Conservation (phyloP, 2,888 invertebrate genomes). For the Coleophora deauratella region DNA sequence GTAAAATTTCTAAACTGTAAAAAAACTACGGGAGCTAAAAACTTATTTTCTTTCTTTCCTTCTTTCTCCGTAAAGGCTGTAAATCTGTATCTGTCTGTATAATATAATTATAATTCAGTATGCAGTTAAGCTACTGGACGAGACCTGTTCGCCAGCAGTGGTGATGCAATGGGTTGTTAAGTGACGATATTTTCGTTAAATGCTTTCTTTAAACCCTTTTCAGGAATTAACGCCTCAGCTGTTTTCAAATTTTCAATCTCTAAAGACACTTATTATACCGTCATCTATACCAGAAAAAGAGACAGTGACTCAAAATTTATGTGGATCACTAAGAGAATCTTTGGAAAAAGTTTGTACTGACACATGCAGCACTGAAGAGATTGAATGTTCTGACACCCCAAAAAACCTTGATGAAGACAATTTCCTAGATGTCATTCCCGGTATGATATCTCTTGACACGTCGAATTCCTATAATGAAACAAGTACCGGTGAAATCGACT, state of each 20-base stretch:
- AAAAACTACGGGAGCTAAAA: too few relatives aligned
- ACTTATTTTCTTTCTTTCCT: too few relatives aligned
- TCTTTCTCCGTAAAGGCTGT: too few relatives aligned
- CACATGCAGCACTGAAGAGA: constrained; percentile 32
- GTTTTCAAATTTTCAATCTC: constrained; percentile 45
- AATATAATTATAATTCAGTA: too few relatives aligned
- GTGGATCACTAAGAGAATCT: constrained; percentile 35
- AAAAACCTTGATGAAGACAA: constrained; percentile 29
- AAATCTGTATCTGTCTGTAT: too few relatives aligned
- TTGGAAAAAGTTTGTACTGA: constrained; percentile 47
- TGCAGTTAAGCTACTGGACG: too few relatives aligned
- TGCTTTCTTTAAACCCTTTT: constrained; percentile 21
- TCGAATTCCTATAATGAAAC: background rate
- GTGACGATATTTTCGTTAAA: background rate
- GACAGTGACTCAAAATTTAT: constrained; percentile 32
- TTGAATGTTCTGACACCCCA: constrained; percentile 43
- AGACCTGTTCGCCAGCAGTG: too few relatives aligned
- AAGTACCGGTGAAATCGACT: background rate
- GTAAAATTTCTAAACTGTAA: too few relatives aligned
- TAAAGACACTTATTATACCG: constrained; percentile 47
- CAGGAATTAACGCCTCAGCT: constrained; percentile 45
- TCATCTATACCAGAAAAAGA: constrained; percentile 30
- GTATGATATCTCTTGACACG: constrained; percentile 4
- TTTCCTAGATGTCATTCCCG: constrained; percentile 27
- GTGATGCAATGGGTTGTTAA: too few relatives aligned